Conservation (phyloP, 1,140 invertebrate genomes). For the Orchesella cincta region DNA sequence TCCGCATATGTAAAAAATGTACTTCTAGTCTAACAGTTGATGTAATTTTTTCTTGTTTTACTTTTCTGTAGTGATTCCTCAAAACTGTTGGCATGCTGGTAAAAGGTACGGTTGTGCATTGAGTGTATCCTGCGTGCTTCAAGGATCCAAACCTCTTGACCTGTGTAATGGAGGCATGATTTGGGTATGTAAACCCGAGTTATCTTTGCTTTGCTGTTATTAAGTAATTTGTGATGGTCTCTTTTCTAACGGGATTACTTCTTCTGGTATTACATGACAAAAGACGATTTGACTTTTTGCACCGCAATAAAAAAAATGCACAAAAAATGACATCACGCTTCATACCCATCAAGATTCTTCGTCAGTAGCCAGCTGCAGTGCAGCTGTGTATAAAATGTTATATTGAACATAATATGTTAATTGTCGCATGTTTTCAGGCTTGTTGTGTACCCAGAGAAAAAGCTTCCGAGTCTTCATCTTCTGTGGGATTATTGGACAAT, state of each 20-base stretch:
- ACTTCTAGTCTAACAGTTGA: not conserved
- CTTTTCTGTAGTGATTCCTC: constrained; percentile 79
- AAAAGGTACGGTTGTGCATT: constrained; percentile 83
- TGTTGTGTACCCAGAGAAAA: constrained; percentile 83
- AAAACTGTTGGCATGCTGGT: constrained; percentile 86
- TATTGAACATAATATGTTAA: not conserved
- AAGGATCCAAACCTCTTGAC: constrained; percentile 81
- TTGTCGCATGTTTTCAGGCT: constrained; percentile 51
- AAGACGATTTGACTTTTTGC: too few relatives aligned
- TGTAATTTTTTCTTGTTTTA: constrained; percentile 29
- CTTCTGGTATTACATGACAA: too few relatives aligned
- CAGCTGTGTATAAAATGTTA: not conserved
- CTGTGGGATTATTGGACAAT: constrained; percentile 69
- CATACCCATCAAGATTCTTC: not conserved
- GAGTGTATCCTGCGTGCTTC: constrained; percentile 84
- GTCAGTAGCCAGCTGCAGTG: not conserved
- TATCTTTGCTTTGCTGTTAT: not conserved
- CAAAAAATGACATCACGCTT: not conserved
- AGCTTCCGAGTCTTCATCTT: constrained; percentile 57
- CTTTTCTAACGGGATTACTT: not conserved
- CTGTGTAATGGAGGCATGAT: constrained; percentile 67
- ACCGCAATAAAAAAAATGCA: not conserved
- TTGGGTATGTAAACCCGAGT: constrained; percentile 24
- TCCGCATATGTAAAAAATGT: too few relatives aligned
- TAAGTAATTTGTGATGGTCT: not conserved